Evolutionary conservation across 2,888 invertebrate species (phyloP), one percentile per base, ranked within the genome.

Genomic region (Hirtodrosophila duncani): DNA sequence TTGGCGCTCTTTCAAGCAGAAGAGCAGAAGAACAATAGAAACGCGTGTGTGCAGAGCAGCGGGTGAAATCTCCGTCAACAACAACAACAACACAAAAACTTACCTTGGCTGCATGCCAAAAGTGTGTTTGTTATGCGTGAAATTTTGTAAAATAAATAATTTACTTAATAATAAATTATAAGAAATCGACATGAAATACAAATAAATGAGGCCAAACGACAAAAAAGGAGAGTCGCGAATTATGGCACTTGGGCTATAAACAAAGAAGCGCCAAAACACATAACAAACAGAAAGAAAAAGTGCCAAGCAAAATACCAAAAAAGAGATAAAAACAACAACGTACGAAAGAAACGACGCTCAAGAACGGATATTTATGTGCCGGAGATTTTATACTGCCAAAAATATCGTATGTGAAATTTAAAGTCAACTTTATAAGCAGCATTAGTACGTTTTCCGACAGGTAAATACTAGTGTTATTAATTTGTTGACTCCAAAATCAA

Each of bases 191-290:
- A 42, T 66, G 41, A 62, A 59, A 55, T 74, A 60, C 72, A 60
- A 67, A 64, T 78, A 61, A 80, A 55, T 53, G 65, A 62, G 71
- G 81, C 42, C 72, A 74, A 45, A 50, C 63, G 26, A 44, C 58
- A 60, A n/a, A n/a, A n/a, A 56, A 41, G 30, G 34, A 63, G 56
- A 66, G 48, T 60, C 53, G 80, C 63, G 58, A 70, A 81, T 63
- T 81, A 74, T 74, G 70, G 75, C 81, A 60, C 56, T 43, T 41
- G 30, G 42, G 21, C 46, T 78, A 66, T 60, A 70, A 70, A 79
- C 66, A 60, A 27, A 80, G 68, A 72, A 70, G 79, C 69, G 69
- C n/a, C 42, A 20, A 57, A 51, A 20, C 23, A 20, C 17, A n/a
- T 6, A 42, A 34, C 52, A 16, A 31, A 27, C 21, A 20, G 43